Percentiles rank a stretch among this genome's conserved stretches.
These are phyloP conservation scores for Parnassius glacialis DNA, from an alignment of 2,888 invertebrate species.

Conservation along the genomic window DNA sequence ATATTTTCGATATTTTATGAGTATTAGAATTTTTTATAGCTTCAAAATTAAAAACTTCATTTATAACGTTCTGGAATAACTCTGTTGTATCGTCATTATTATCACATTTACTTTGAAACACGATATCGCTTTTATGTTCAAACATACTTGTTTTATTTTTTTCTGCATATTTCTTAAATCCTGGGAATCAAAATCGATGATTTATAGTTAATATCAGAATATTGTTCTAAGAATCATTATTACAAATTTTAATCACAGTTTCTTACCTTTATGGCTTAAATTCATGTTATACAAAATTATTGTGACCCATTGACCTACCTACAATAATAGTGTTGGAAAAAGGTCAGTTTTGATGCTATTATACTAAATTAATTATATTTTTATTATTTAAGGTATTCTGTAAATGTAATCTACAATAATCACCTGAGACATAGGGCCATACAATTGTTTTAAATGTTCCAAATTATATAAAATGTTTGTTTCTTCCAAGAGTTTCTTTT, in stretches of 20 bases:
- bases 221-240: background rate
- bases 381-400: too few species aligned
- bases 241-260: background rate
- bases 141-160: background rate
- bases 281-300: slow-evolving; percentile 52
- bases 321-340: slow-evolving; percentile 29
- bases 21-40: slow-evolving; percentile 20
- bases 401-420: slow-evolving; percentile 8
- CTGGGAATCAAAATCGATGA: background rate
- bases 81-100: slow-evolving; percentile 41
- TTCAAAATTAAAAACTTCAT: slow-evolving; percentile 47
- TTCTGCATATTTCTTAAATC: slow-evolving; percentile 2
- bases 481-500: slow-evolving; percentile 28
- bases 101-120: background rate
- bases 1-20: background rate
- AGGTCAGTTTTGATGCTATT: too few species aligned
- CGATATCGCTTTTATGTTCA: background rate
- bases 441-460: slow-evolving; percentile 40
- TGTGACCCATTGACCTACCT: slow-evolving; percentile 64
- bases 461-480: slow-evolving; percentile 40
- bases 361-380: too few species aligned
- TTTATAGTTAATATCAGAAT: background rate
- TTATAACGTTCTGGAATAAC: slow-evolving; percentile 50
- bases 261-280: slow-evolving; percentile 34
- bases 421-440: slow-evolving; percentile 53